Percentiles rank a stretch among this genome's conserved stretches.
phyloP scores from a whole-genome alignment of 2,797 vertebrate species.

The Mareca penelope region DNA sequence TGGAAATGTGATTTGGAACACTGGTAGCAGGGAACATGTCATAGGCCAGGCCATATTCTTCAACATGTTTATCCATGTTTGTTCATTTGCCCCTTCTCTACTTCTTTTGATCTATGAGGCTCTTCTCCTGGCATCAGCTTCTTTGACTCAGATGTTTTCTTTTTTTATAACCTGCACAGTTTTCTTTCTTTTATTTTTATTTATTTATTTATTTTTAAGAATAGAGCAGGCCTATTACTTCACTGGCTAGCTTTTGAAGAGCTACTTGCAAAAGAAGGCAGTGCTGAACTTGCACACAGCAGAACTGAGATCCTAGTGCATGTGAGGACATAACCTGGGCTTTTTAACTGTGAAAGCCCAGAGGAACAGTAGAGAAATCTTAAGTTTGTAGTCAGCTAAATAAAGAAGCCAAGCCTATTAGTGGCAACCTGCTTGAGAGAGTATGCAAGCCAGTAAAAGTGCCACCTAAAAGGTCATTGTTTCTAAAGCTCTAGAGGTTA shows the following conservation, averaged over 20 bases:
- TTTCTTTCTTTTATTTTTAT: background rate
- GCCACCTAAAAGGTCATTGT: background rate
- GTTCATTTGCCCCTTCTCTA: background rate
- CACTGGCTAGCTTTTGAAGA: background rate
- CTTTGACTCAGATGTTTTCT: background rate
- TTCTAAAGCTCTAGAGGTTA: background rate
- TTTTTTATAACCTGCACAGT: background rate
- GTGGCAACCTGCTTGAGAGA: background rate
- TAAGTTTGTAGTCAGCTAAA: background rate
- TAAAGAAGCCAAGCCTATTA: background rate
- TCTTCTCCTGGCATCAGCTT: background rate
- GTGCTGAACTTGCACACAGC: rapidly evolving
- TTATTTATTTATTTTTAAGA: no score
- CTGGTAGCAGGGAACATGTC: background rate
- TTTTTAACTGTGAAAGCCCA: background rate
- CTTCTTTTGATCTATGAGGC: background rate
- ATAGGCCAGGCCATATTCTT: background rate
- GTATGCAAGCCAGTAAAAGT: background rate
- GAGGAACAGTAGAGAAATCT: background rate
- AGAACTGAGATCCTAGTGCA: background rate
- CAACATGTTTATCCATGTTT: rapidly evolving
- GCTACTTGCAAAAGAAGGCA: background rate
- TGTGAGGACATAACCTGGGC: background rate
- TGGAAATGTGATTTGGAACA: background rate
- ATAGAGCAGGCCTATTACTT: background rate